Percentiles rank a stretch among this genome's conserved stretches.
phyloP scores from a whole-genome alignment of 1,140 invertebrate species.

The Coptotermes formosanus region DNA sequence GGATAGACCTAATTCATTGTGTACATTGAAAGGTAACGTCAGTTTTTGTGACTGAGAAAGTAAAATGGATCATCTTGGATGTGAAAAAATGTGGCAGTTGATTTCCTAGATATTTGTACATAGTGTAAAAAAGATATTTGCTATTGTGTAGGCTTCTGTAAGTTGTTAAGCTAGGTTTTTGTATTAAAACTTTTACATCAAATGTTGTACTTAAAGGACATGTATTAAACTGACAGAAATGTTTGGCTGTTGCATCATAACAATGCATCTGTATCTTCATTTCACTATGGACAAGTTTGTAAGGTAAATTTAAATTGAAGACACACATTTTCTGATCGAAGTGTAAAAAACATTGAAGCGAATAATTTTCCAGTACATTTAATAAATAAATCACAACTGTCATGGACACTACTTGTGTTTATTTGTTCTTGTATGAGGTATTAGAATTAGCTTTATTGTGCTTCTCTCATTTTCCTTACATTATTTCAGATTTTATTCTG shows the following conservation, averaged over 20 bases:
- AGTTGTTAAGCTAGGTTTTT: not conserved
- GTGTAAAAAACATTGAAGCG: not conserved
- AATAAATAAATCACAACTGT: not conserved
- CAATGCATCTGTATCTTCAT: not conserved
- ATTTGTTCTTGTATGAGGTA: too few relatives aligned
- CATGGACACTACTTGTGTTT: too few relatives aligned
- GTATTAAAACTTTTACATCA: not conserved
- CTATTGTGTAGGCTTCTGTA: not conserved
- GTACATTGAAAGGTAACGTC: too few relatives aligned
- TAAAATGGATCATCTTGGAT: not conserved
- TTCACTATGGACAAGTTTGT: not conserved
- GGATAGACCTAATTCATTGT: too few relatives aligned
- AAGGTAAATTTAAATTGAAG: not conserved
- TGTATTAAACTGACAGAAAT: too few relatives aligned
- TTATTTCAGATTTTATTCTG: too few relatives aligned
- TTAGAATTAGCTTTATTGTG: too few relatives aligned
- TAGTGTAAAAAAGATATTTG: not conserved
- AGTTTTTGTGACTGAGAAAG: not conserved
- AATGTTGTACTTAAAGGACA: not conserved
- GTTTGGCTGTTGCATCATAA: not conserved
- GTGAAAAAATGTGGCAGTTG: not conserved
- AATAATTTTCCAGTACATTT: not conserved
- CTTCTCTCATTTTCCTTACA: too few relatives aligned
- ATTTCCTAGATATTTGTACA: constrained; percentile 3
- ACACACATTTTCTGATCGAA: not conserved